Percentiles rank a stretch among this genome's conserved stretches.
phyloP scores from a whole-genome alignment of 2,113 vertebrate species.

The Silurus asotus region DNA sequence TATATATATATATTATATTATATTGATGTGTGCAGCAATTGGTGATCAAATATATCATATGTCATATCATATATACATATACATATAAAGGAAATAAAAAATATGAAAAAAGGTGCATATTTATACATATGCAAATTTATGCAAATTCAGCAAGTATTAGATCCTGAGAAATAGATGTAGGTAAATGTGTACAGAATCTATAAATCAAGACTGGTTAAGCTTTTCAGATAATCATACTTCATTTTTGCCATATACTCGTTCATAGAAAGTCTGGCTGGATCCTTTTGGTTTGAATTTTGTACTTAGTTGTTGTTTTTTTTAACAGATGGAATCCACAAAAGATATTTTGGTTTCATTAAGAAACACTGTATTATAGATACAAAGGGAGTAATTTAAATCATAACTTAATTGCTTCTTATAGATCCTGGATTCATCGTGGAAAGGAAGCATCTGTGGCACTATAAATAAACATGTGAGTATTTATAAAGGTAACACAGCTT shows the following conservation, averaged over 20 bases:
- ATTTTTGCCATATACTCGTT: neutral
- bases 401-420: neutral
- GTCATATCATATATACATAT: too few relatives aligned
- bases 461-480: neutral
- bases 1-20: too few relatives aligned
- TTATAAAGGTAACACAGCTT: neutral
- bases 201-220: constrained; percentile 8
- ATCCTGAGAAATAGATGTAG: neutral
- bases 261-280: neutral
- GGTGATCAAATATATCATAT: too few relatives aligned
- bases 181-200: neutral
- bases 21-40: too few relatives aligned
- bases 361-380: neutral
- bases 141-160: neutral
- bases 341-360: neutral
- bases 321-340: neutral
- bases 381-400: neutral
- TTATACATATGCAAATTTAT: too few relatives aligned
- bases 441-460: neutral
- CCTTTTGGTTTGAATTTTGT: neutral
- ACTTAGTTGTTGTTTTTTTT: neutral
- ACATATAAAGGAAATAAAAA: neutral
- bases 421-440: neutral
- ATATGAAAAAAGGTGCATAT: neutral
- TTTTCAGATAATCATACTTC: neutral